phyloP scores from a whole-genome alignment of 2,888 invertebrate species.

The Agonopterix alstromeriana region DNA sequence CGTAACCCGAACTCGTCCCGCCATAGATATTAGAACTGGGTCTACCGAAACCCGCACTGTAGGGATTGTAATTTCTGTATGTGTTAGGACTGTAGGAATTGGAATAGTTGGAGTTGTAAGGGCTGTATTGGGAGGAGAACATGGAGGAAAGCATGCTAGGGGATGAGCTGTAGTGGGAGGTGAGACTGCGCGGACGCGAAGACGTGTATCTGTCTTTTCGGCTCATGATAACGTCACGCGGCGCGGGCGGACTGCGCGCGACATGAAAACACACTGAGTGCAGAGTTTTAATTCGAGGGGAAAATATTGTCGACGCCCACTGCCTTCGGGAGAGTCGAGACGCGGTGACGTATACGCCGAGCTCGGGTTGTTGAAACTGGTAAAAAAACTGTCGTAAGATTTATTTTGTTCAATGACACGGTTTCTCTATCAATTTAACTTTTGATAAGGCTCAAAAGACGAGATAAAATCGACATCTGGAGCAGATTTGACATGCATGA shows the following conservation, averaged over 20 bases:
- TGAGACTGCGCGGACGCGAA: slow-evolving; percentile 60
- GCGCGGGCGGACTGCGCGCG: slow-evolving; percentile 45
- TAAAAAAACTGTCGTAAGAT: too few species aligned
- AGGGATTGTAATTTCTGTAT: slow-evolving; percentile 66
- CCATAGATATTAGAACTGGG: slow-evolving; percentile 74
- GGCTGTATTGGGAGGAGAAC: slow-evolving; percentile 54
- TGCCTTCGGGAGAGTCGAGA: slow-evolving; percentile 29
- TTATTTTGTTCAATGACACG: too few species aligned
- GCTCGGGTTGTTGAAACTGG: background rate
- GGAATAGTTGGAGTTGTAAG: slow-evolving; percentile 50
- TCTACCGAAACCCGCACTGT: slow-evolving; percentile 57
- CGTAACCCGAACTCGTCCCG: slow-evolving; percentile 81
- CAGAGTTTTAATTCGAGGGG: slow-evolving; percentile 51
- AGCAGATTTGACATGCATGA: too few species aligned
- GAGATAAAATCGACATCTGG: slow-evolving; percentile 3
- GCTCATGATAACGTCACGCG: slow-evolving; percentile 52
- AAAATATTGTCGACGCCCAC: slow-evolving; percentile 62
- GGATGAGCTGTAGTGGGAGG: slow-evolving; percentile 61
- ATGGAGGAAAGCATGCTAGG: slow-evolving; percentile 63
- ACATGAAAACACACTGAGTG: slow-evolving; percentile 60
- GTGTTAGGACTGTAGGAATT: slow-evolving; percentile 49
- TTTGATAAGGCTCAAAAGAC: slow-evolving; percentile 16
- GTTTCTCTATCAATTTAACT: too few species aligned
- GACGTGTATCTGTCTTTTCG: slow-evolving; percentile 62
- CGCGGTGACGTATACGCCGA: slow-evolving; percentile 40